Percentiles rank a stretch among this genome's conserved stretches.
phyloP scores from a whole-genome alignment of 2,113 vertebrate species.

The Passer domesticus region DNA sequence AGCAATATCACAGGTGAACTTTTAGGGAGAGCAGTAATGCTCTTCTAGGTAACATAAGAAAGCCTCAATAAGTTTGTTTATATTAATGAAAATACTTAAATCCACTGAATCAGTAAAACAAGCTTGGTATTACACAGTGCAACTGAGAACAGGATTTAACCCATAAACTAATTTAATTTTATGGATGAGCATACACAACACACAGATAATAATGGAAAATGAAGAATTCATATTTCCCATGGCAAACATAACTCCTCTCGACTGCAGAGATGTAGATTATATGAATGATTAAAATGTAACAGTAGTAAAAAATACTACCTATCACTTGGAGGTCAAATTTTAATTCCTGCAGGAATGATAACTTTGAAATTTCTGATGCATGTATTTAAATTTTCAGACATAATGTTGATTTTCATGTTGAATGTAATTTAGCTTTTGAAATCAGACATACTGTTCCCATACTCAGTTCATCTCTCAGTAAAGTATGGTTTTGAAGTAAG shows the following conservation, averaged over 20 bases:
- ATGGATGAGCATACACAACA: not conserved
- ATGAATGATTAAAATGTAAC: conserved; percentile 22
- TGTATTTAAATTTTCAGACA: conserved; percentile 42
- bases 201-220: conserved; percentile 12
- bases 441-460: not conserved
- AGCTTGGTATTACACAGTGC: not conserved
- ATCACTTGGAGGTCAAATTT: conserved; percentile 19
- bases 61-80: not conserved
- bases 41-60: not conserved
- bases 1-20: not conserved
- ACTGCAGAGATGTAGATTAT: not conserved
- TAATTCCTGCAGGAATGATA: conserved; percentile 1
- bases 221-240: not conserved
- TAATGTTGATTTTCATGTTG: conserved; percentile 31
- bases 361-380: conserved; percentile 1
- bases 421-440: conserved; percentile 27
- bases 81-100: not conserved
- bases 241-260: not conserved
- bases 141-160: not conserved
- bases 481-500: conserved; percentile 18
- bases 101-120: not conserved
- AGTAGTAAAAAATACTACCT: conserved; percentile 26
- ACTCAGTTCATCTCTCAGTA: not conserved
- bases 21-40: not conserved
- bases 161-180: not conserved